phyloP scores from a whole-genome alignment of 2,888 invertebrate genomes.

The Morpho achilles region DNA sequence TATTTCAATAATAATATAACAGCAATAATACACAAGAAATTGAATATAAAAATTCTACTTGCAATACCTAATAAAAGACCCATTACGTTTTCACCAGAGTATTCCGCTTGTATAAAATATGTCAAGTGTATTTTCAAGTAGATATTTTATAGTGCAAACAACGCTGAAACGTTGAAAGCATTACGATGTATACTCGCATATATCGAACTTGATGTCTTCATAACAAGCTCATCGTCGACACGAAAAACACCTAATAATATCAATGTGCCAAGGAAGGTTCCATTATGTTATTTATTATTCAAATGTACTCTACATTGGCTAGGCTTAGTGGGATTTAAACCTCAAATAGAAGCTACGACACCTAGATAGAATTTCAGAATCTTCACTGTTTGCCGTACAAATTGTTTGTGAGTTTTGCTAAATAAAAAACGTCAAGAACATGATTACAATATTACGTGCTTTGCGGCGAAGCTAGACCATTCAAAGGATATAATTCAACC shows the following conservation, averaged over 20 bases:
- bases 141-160: conserved; percentile 33
- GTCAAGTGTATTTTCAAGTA: conserved; percentile 30
- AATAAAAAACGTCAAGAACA: too few species aligned
- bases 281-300: conserved; percentile 10
- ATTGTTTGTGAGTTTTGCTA: too few species aligned
- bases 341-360: background rate
- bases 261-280: conserved; percentile 9
- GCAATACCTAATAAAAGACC: conserved; percentile 4
- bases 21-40: too few species aligned
- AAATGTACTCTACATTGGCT: background rate
- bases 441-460: too few species aligned
- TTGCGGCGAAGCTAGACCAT: too few species aligned
- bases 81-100: conserved; percentile 5
- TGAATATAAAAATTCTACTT: background rate
- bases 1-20: too few species aligned
- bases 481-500: too few species aligned
- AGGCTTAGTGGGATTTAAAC: too few species aligned
- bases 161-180: conserved; percentile 34
- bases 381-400: too few species aligned
- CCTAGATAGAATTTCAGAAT: too few species aligned
- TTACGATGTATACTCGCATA: conserved; percentile 27
- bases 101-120: conserved; percentile 11
- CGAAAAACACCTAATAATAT: conserved; percentile 35
- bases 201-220: conserved; percentile 32
- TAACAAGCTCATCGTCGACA: conserved; percentile 42